Evolutionary conservation across 2,113 vertebrate species (phyloP), one percentile per base, ranked within the genome.

Genomic region (Talpa occidentalis): DNA sequence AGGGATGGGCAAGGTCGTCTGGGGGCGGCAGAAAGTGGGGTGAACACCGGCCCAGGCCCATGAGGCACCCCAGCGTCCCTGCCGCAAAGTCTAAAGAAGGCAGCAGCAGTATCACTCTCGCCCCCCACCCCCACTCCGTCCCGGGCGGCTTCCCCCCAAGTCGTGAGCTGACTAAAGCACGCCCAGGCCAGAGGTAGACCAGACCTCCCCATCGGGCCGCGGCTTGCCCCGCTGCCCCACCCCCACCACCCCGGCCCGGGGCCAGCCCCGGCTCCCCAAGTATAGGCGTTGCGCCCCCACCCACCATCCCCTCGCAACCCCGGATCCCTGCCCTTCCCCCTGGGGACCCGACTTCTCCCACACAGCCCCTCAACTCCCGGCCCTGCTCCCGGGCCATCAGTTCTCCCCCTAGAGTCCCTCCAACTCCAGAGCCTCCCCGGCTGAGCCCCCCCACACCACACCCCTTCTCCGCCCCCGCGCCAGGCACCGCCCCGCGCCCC

Each of bases 381-480:
- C 6, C 62, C 62, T 5, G 11, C 26, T 30, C 74, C n/a, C 1
- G 19, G 66, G 40, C 78, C 54, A 2, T 9, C n/a, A 5, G 9
- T 56, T 28, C 21, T 7, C 0, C 56, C 56, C 56, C 56, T 22
- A 59, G 26, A 5, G 22, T 0, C 40, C 64, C 28, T 4, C 28
- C 59, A 10, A 17, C 88, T 30, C 80, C 16, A 12, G 24, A 21
- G 30, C 32, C 10, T 17, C 16, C 62, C 37, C 16, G 6, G 59
- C 59, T 0, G 49, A 30, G 67, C 37, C 70, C 59, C n/a, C 47
- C 10, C 15, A 1, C 42, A 17, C 86, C 76, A 28, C 94, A 59
- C 67, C 90, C 83, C 80, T n/a, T 56, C 26, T 78, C 90, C 42
- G 47, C 60, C 64, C 84, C 62, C 82, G 15, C 49, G 8, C 95